Percentiles rank a stretch among this genome's conserved stretches.
Evolutionary conservation across 2,888 invertebrate species (phyloP).

Genomic region (Argynnis bischoffii): DNA sequence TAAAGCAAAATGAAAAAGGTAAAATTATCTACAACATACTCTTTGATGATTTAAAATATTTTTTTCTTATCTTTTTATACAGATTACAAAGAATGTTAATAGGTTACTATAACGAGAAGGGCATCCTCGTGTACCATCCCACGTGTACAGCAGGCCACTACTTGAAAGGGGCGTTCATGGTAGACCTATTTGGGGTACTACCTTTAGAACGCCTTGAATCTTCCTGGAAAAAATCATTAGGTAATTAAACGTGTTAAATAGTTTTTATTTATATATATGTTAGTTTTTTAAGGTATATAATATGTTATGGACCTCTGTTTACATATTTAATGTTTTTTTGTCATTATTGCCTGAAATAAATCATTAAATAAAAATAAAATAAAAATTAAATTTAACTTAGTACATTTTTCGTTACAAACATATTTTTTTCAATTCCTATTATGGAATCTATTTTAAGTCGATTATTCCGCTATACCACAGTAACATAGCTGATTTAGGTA

Average conservation of each 20-base stretch:
- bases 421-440: background rate
- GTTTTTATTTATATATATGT: no score
- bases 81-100: slow-evolving; percentile 68
- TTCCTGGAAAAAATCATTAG: slow-evolving; percentile 44
- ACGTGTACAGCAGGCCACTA: slow-evolving; percentile 66
- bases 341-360: no score
- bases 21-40: background rate
- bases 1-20: no score
- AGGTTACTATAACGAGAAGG: slow-evolving; percentile 62
- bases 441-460: no score
- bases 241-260: no score
- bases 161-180: slow-evolving; percentile 58
- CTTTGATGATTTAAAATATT: background rate
- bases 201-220: slow-evolving; percentile 60
- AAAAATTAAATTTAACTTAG: no score
- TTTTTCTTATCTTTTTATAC: background rate
- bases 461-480: no score
- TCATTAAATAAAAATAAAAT: no score
- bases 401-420: background rate
- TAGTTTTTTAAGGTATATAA: no score
- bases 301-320: no score
- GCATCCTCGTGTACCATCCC: slow-evolving; percentile 67
- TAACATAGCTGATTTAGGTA: no score
- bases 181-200: slow-evolving; percentile 59
- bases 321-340: no score